phyloP scores from a whole-genome alignment of 2,888 invertebrate species.

The Apotomis capreana region DNA sequence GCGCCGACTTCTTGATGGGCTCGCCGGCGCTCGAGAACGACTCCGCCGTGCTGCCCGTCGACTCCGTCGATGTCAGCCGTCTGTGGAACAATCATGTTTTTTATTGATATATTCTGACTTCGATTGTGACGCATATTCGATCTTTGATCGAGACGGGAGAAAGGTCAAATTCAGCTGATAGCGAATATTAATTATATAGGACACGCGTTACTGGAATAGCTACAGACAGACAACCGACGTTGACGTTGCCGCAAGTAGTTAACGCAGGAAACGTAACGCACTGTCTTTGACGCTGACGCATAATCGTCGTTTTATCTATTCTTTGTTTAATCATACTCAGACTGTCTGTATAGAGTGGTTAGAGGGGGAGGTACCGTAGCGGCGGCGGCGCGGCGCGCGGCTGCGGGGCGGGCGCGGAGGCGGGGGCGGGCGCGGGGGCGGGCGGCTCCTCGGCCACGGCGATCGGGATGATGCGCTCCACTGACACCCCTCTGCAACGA shows the following conservation, averaged over 20 bases:
- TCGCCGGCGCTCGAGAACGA: slow-evolving; percentile 75
- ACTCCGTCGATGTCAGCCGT: slow-evolving; percentile 85
- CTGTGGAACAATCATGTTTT: slow-evolving; percentile 51
- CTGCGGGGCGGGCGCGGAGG: slow-evolving; percentile 48
- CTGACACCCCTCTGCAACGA: slow-evolving; percentile 70
- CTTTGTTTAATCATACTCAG: too few species aligned
- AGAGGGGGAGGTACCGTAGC: slow-evolving; percentile 45
- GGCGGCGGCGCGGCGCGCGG: slow-evolving; percentile 46
- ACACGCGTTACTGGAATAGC: too few species aligned
- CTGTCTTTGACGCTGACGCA: too few species aligned
- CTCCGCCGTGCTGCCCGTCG: slow-evolving; percentile 81
- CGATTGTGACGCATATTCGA: too few species aligned
- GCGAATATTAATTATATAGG: too few species aligned
- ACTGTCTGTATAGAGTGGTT: not conserved
- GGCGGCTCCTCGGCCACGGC: slow-evolving; percentile 65
- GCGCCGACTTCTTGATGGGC: slow-evolving; percentile 93
- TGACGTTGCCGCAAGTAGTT: too few species aligned
- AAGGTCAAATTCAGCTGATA: too few species aligned
- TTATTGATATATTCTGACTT: not conserved
- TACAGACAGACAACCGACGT: too few species aligned
- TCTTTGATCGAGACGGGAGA: too few species aligned
- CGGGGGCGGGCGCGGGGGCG: slow-evolving; percentile 47
- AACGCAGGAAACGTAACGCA: too few species aligned
- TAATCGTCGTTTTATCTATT: too few species aligned
- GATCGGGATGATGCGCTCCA: slow-evolving; percentile 81